Percentiles rank a stretch among this genome's conserved stretches.
phyloP scores from a whole-genome alignment of 2,888 invertebrate genomes.

The Teinopalpus imperialis region DNA sequence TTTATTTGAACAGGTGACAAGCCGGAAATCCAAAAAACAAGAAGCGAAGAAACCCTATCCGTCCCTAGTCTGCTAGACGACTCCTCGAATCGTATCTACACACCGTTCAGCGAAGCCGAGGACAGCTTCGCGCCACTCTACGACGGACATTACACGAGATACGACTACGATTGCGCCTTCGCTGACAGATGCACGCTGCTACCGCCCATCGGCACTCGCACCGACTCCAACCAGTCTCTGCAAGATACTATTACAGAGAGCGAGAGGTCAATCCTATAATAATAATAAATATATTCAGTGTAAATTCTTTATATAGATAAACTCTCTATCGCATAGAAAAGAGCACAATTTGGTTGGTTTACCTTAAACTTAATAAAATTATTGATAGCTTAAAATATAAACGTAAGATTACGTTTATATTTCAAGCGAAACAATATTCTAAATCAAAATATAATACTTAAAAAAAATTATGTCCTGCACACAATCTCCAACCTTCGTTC shows the following conservation, averaged over 20 bases:
- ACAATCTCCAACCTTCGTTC: too few species aligned
- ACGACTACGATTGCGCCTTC: slow-evolving; percentile 60
- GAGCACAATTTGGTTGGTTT: too few species aligned
- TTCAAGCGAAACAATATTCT: too few species aligned
- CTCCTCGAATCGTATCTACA: slow-evolving; percentile 38
- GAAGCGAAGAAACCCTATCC: slow-evolving; percentile 69
- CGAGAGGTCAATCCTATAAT: slow-evolving; percentile 30
- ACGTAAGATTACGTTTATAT: too few species aligned
- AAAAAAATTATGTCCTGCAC: too few species aligned
- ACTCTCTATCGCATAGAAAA: too few species aligned
- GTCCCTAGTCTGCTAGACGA: slow-evolving; percentile 56
- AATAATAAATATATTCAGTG: too few species aligned
- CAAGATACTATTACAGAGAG: slow-evolving; percentile 36
- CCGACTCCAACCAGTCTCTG: slow-evolving; percentile 45
- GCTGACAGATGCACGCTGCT: slow-evolving; percentile 56
- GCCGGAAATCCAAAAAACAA: slow-evolving; percentile 67
- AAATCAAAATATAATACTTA: too few species aligned
- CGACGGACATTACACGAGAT: slow-evolving; percentile 56
- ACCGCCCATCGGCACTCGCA: slow-evolving; percentile 53
- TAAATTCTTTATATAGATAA: too few species aligned
- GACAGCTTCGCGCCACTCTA: slow-evolving; percentile 51
- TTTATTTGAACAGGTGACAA: slow-evolving; percentile 45
- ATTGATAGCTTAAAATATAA: too few species aligned
- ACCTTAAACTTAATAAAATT: too few species aligned
- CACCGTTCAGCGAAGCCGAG: slow-evolving; percentile 43